These are phyloP conservation scores for Sebastes hubbsi DNA, from an alignment of 2,797 vertebrate species.

Conservation along the genomic window DNA sequence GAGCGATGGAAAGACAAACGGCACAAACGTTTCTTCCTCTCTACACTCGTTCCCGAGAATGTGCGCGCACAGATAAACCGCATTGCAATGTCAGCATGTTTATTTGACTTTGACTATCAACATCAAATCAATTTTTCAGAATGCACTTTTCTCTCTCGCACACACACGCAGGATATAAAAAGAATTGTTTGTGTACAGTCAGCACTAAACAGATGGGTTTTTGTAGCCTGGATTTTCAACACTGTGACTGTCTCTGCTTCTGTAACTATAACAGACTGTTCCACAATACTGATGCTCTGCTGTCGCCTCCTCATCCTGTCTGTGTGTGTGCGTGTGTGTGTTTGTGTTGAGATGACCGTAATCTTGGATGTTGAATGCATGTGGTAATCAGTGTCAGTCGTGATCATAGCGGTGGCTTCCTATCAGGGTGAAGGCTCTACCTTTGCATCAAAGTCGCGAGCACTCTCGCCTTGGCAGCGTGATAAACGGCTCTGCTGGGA, in stretches of 20 bases:
- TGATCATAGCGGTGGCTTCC: constrained; percentile 40
- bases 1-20: constrained; percentile 10
- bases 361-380: constrained; percentile 1
- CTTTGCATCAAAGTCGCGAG: constrained; percentile 24
- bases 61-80: constrained; percentile 25
- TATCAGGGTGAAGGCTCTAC: constrained; percentile 37
- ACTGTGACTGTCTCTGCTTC: constrained; percentile 46
- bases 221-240: constrained; percentile 61
- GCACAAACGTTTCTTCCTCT: constrained; percentile 5
- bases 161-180: constrained; percentile 49
- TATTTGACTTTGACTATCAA: constrained; percentile 62
- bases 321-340: too few species aligned
- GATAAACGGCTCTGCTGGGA: constrained; percentile 57
- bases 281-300: constrained; percentile 35
- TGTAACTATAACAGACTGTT: constrained; percentile 54
- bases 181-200: constrained; percentile 71
- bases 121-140: constrained; percentile 64
- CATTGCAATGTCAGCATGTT: constrained; percentile 58
- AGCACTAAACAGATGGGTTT: constrained; percentile 70
- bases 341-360: constrained; percentile 7
- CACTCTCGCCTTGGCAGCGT: constrained; percentile 43
- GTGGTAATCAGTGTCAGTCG: constrained; percentile 50
- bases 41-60: constrained; percentile 22
- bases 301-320: constrained; percentile 6
- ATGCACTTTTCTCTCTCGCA: constrained; percentile 10